Evolutionary conservation across 2,113 vertebrate genomes (phyloP), one percentile per base, ranked within the genome.

Genomic region (Todiramphus chloris): DNA sequence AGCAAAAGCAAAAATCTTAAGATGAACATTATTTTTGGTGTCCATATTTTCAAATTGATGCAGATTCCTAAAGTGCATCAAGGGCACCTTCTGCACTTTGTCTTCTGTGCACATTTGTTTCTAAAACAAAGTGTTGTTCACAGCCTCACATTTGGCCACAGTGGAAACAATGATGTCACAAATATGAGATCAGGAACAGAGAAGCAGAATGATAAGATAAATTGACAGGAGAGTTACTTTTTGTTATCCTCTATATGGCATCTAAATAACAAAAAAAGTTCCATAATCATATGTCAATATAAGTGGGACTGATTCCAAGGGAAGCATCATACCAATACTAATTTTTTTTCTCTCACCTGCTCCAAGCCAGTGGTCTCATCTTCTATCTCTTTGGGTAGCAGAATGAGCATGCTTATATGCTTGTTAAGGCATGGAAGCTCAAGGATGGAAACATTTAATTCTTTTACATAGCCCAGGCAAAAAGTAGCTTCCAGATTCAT

Each of bases 321-420:
- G 30, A 87, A 41, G n/a, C 20, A 62, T 55, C 30, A 37, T 4
- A 46, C 15, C 19, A 70, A 24, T 51, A 55, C 10, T 56, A 10
- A 10, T 4, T 69, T 86, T 43, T 44, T 75, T 58, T 43, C 35
- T 73, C 96, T 94, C 96, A 99, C 99, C 99, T 99, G 97, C 95
- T 99, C 98, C 96, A 99, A 97, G 68, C 99, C 99, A 2, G 98
- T 99, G 17, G 97, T 97, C 41, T 97, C 93, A 8, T 99, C 99
- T 58, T 99, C 98, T 7, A 98, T 97, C 2, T 98, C 96, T 77
- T 89, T 98, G 53, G 99, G 99, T 4, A 99, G 98, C 81, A 99
- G 96, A 96, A 99, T 98, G 70, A 99, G 96, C 99, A 99, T 99
- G 94, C 99, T 99, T 60, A 99, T 98, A 41, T 99, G 99, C 51